Conservation (phyloP, 1,140 invertebrate genomes). For the Aphelenchoides besseyi region DNA sequence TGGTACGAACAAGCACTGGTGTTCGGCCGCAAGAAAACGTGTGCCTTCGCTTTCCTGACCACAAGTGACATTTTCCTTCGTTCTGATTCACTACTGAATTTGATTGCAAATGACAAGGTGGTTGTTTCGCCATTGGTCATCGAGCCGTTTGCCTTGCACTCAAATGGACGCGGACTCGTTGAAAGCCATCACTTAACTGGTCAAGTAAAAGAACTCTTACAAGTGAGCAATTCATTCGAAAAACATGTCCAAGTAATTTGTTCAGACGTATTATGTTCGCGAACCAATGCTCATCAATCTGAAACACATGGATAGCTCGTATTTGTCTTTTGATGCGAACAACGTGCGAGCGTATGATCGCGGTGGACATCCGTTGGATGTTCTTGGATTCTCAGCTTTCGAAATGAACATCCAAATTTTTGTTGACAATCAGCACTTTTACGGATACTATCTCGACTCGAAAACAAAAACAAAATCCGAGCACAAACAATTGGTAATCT, state of each 20-base stretch:
- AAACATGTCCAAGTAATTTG: too few species aligned
- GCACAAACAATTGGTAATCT: constrained; percentile 42
- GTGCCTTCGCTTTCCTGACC: constrained; percentile 78
- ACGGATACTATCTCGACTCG: constrained; percentile 67
- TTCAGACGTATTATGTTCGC: constrained; percentile 85
- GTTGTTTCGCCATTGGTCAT: constrained; percentile 65
- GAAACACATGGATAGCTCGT: constrained; percentile 67
- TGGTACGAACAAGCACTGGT: constrained; percentile 76
- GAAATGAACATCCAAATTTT: constrained; percentile 67
- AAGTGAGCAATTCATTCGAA: constrained; percentile 65
- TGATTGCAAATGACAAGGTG: constrained; percentile 68
- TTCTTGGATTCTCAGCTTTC: constrained; percentile 81
- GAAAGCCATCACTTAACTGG: constrained; percentile 18
- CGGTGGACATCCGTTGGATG: constrained; percentile 86
- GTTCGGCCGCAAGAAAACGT: constrained; percentile 74
- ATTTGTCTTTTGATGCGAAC: constrained; percentile 73
- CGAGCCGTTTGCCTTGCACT: constrained; percentile 28
- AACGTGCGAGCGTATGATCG: constrained; percentile 69
- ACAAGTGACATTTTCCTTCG: constrained; percentile 75
- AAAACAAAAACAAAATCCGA: constrained; percentile 41
- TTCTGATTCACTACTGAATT: constrained; percentile 69
- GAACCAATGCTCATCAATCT: constrained; percentile 81
- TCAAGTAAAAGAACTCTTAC: constrained; percentile 19
- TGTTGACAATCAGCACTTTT: constrained; percentile 53
- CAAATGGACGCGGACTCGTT: constrained; percentile 40